Evolutionary conservation across 1,140 invertebrate species (phyloP), one percentile per base, ranked within the genome.

Genomic region (Drosophila albomicans): DNA sequence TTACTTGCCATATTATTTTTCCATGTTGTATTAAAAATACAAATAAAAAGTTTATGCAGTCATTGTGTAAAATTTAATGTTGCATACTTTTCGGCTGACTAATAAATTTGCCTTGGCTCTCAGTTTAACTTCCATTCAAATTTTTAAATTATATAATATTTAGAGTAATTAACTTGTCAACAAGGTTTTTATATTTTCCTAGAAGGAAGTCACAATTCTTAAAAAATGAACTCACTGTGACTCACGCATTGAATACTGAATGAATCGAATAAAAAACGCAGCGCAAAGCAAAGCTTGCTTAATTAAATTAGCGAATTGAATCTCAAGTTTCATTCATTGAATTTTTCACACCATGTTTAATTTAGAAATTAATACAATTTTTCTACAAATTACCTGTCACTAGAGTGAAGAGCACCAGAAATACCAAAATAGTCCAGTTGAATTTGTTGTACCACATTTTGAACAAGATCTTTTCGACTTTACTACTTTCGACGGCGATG

Each of bases 371-470:
- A 30, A 54, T 25, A 54, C 3, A 61, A 46, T 46, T 46, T 11
- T 16, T 11, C 20, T 25, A 25, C 20, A 25, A 5, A 13, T 74
- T 88, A 87, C 82, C 82, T 82, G 68, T 69, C 41, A 78, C 82
- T 8, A 79, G 13, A 7, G 80, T 67, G 51, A 87, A 84, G 25
- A 87, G 73, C 20, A 79, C 80, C 80, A 84, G 16, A 54, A 84
- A 49, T 8, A 84, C 66, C 52, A 87, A 65, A 25, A 87, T 75
- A 70, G 84, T 89, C 84, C 84, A 87, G 75, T 81, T 78, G 25
- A 82, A 87, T 67, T 87, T 88, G 16, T 61, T 52, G 73, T 82
- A 87, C 76, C 79, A 82, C 84, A 87, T 87, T 72, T 88, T 82
- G 11, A 43, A 6, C 5, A 65, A 38, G 15, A 35, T 45, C 16